Evolutionary conservation across 2,888 invertebrate genomes (phyloP), one percentile per base, ranked within the genome.

Genomic region (Abscondita cerata): DNA sequence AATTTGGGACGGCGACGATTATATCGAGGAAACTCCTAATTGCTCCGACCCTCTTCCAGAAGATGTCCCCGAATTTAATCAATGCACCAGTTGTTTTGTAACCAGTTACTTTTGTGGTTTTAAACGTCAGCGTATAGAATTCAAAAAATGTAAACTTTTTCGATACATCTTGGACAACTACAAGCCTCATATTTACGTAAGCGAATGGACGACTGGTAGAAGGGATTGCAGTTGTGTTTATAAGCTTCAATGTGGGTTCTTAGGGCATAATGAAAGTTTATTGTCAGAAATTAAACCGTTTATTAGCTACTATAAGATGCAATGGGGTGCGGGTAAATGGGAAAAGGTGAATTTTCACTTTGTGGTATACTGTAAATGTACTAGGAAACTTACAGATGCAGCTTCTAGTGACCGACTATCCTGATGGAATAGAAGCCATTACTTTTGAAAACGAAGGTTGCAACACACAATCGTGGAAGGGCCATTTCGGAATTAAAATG

Each of bases 401-500:
- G 18, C 78, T 84, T 64, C 74, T 72, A 55, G 84, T 86, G 67
- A 66, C 73, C 58, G 72, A 81, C 12, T 85, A 85, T 71, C 81
- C 81, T 1, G 70, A 73, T 13, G 83, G 82, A n/a, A 74, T 84
- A 0, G 75, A 82, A 51, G 80, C 74, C 63, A 76, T 86, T 16
- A 65, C 50, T n/a, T 85, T 83, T 68, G 66, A 62, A 47, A 84
- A 86, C 69, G 69, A 69, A 38, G 86, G 86, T 18, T 72, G 69
- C 46, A 86, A 87, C 68, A 74, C 68, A 1, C 81, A 81, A 59
- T 86, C 80, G 75, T 86, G 86, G 86, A 81, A 81, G 16, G 86
- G 86, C 12, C 81, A 84, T 73, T 86, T 84, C 75, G 86, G 86
- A 12, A 78, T 82, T 58, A 87, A 87, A 80, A 84, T 86, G 81